Evolutionary conservation across 2,113 vertebrate species (phyloP).

Genomic region (Grallaria varia): DNA sequence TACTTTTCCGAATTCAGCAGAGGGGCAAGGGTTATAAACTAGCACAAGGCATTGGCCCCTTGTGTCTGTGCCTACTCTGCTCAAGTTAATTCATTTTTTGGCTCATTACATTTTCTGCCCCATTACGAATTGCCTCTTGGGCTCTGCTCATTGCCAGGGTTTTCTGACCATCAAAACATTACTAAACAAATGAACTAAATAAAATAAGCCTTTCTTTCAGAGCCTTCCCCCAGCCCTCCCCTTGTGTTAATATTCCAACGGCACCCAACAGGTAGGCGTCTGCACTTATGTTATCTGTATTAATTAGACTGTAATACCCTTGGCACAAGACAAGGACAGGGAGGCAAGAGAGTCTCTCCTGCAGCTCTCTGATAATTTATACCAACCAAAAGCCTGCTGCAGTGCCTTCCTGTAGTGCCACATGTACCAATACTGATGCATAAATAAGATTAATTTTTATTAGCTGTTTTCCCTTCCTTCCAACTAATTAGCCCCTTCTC

Average conservation of each 20-base stretch:
- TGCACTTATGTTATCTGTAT: conserved; percentile 63
- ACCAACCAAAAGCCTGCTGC: not conserved
- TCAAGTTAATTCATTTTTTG: conserved; percentile 67
- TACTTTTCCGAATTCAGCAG: not conserved
- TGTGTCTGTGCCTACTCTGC: conserved; percentile 30
- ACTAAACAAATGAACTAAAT: conserved; percentile 60
- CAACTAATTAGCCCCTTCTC: conserved; percentile 6
- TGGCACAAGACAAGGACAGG: conserved; percentile 62
- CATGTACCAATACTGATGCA: not conserved
- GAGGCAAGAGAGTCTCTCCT: conserved; percentile 43
- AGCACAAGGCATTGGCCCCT: conserved; percentile 43
- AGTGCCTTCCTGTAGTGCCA: conserved; percentile 36
- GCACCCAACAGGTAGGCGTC: conserved; percentile 52
- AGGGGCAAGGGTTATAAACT: conserved; percentile 27
- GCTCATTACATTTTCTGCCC: conserved; percentile 65
- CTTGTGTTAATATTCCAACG: conserved; percentile 40
- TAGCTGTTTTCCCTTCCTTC: conserved; percentile 11
- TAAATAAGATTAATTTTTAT: conserved; percentile 52
- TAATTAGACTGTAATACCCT: conserved; percentile 67
- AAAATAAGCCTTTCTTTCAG: conserved; percentile 51
- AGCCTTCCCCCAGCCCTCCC: conserved; percentile 2
- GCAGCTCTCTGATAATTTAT: conserved; percentile 63
- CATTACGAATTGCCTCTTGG: conserved; percentile 60
- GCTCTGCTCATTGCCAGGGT: conserved; percentile 47
- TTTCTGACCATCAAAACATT: conserved; percentile 61